Evolutionary conservation across 2,113 vertebrate species (phyloP).

Genomic region (Geococcyx californianus): DNA sequence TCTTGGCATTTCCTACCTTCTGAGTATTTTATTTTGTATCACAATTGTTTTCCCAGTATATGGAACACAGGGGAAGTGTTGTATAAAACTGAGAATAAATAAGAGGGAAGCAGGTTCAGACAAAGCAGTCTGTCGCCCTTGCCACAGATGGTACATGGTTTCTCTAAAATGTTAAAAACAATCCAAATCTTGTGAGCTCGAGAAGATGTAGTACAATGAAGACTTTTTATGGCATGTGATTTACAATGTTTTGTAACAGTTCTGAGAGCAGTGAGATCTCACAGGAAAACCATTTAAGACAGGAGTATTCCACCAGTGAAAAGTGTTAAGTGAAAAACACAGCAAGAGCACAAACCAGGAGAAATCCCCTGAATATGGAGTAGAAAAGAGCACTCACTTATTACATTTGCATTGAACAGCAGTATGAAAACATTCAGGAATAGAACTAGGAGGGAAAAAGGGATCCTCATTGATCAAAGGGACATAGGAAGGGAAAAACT

Average conservation of each 20-base stretch:
- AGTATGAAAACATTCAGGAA: neutral
- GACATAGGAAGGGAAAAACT: neutral
- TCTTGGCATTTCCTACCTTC: neutral
- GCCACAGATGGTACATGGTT: neutral
- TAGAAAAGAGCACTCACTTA: neutral
- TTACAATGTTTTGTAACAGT: neutral
- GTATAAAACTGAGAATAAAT: conserved; percentile 28
- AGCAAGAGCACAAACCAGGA: neutral
- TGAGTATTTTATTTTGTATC: neutral
- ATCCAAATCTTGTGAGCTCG: neutral
- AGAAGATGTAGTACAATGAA: neutral
- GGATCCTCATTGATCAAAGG: neutral
- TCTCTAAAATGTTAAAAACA: neutral
- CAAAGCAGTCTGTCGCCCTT: conserved; percentile 6
- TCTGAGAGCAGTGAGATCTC: conserved; percentile 8
- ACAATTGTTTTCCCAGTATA: conserved; percentile 8
- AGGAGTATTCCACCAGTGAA: neutral
- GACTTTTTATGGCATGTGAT: neutral
- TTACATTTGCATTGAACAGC: neutral
- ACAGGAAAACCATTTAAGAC: conserved; percentile 6
- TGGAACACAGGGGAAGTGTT: neutral
- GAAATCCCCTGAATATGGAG: neutral
- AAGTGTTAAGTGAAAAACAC: neutral
- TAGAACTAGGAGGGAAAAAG: neutral
- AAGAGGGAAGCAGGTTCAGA: conserved; percentile 14